Evolutionary conservation across 2,888 invertebrate genomes (phyloP), one percentile per base, ranked within the genome.

Genomic region (Palloptera scutellata): DNA sequence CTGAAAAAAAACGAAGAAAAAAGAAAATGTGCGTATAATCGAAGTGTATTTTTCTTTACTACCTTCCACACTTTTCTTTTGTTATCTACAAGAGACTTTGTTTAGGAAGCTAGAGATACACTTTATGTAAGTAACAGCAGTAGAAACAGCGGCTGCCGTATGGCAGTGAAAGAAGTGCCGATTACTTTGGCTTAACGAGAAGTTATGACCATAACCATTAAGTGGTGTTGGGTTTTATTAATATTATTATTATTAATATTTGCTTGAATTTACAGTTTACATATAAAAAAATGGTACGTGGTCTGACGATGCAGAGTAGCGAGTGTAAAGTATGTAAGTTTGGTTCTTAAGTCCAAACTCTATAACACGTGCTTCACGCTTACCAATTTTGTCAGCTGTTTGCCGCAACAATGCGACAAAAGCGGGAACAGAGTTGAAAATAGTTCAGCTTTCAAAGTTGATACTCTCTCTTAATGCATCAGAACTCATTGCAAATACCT

Each of bases 121-220:
- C n/a, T n/a, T n/a, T n/a, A n/a, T n/a, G n/a, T 30, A 30, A 30
- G 30, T 30, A 30, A 30, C 6, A 6, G 30, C 30, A 30, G 6
- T 6, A 30, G 30, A 4, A 30, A 6, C 2, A 30, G 30, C 30
- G 3, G 63, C 54, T 5, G n/a, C 30, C 63, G 60, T 66, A 64
- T 68, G 69, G 69, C 54, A 65, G 65, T 62, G 43, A 61, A 45
- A 62, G 78, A 81, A 81, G 78, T 81, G 79, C 74, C 81, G 81
- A 81, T 81, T 81, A 80, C 76, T 76, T 77, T 76, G 73, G 80
- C 78, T 81, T 81, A 81, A 81, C 77, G 74, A 78, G 77, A 80
- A 81, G 80, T 79, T 81, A 81, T 81, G 75, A 76, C 78, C 75
- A 40, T n/a, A n/a, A 57, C 67, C 69, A 60, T 43, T 48, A 60